Evolutionary conservation across 1,140 invertebrate genomes (phyloP), one percentile per base, ranked within the genome.

Genomic region (Saccostrea glomerata): DNA sequence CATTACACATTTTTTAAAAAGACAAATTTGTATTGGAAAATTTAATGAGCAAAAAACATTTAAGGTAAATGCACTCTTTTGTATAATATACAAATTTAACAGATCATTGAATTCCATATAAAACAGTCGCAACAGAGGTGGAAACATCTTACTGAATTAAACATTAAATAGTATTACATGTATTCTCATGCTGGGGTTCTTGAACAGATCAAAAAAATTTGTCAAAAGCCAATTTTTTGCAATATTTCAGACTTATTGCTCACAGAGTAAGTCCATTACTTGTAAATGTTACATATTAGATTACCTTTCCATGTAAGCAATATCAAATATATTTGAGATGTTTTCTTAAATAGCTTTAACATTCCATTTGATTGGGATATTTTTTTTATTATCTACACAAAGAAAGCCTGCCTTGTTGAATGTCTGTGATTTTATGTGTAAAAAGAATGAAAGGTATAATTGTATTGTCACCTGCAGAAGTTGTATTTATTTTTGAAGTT

Each of bases 401-500:
- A 30, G 70, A 40, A 77, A 30, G 30, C 23, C 11, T 30, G 70
- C 30, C 70, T 77, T 12, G 60, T 3, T 56, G 47, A 85, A 20
- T 70, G 25, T 30, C 17, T 56, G 23, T 58, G 54, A 55, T 13
- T 84, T 84, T 58, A 25, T 30, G 23, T 56, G 47, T 84, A 56
- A 23, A 15, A 1, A 55, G 47, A 58, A 15, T 25, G 13, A 84
- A 11, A 54, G 55, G 15, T 54, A n/a, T 6, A 15, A 20, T 17
- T 58, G 5, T 58, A 84, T 23, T 84, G 56, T 84, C 47, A 56
- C 54, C 54, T 84, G 13, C 54, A 55, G 15, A 85, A 30, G 82
- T 87, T 87, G 55, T 77, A 77, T 77, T 73, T 73, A 73, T 73
- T 73, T 73, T 73, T 73, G 66, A n/a, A 25, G 66, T 73, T 73